Evolutionary conservation across 30 jellyfish, hydroid and myxozoan genomes (phyloP), one percentile per base, ranked within the genome.

Genomic region (Aurelia aurita): DNA sequence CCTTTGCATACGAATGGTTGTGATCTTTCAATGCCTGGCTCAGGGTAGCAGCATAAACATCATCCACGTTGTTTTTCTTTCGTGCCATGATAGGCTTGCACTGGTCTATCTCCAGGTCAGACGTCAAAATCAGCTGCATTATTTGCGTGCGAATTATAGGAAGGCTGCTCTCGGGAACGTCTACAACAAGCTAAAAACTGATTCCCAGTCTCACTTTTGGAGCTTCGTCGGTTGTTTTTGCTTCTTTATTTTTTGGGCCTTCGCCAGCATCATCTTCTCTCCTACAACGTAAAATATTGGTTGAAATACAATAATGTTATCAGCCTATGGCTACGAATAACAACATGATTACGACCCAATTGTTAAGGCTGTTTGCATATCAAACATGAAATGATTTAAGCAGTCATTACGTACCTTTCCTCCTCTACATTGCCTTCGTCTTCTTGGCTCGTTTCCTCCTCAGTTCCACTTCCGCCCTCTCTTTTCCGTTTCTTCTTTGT

Each of bases 81-180:
- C 65, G 3, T 54, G 65, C 21, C 10, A 2, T 5, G 61, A 49
- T 49, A 49, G 61, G 61, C 61, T 49, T 49, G 61, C 61, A 49
- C 61, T 49, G 61, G 61, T 49, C 61, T 10, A 49, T 49, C 18
- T 49, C 61, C 61, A 49, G 61, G 61, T 18, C 61, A 49, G 61
- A 49, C 18, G 61, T 18, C 61, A 49, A 18, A 49, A 49, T 49
- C 12, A 49, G 61, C 61, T 49, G 11, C 11, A 54, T 54, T 54
- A 54, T 5, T 54, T 21, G 21, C 25, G 65, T 2, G 65, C 65
- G 65, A 54, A 54, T 21, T 5, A 21, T 9, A 16, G 10, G 65
- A 54, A 54, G 21, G 65, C 10, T 54, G 65, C 61, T 49, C 61
- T 49, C 61, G 15, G 61, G 61, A 10, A 49, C 61, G 61, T 49